A percentile compares a stretch with the other conserved stretches of the same genome.
Evolutionary conservation across 2,113 vertebrate genomes (phyloP).

Genomic region (Gymnorhina tibicen): DNA sequence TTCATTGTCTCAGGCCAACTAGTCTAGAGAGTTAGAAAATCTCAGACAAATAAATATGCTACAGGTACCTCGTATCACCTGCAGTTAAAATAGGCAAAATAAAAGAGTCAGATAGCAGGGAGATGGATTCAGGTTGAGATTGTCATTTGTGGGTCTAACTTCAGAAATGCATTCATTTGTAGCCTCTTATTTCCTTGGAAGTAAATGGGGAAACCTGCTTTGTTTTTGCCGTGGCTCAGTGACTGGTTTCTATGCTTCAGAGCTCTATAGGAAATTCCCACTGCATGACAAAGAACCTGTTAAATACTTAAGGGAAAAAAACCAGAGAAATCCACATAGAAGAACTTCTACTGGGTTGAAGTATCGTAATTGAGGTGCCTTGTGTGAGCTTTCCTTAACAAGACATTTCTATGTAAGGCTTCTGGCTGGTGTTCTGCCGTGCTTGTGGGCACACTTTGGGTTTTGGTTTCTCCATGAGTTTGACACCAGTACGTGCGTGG

Average conservation of each 20-base stretch:
- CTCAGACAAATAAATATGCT: neutral
- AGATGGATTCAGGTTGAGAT: neutral
- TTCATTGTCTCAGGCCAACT: neutral
- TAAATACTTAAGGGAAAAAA: neutral
- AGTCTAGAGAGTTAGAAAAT: neutral
- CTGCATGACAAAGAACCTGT: neutral
- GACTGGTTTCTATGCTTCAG: neutral
- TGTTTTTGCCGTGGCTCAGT: neutral
- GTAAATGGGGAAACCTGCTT: neutral
- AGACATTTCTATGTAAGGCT: neutral
- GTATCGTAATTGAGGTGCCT: neutral
- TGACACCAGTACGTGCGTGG: neutral
- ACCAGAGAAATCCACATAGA: neutral
- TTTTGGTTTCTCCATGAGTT: neutral
- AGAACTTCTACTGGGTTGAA: neutral
- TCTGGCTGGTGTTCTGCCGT: neutral
- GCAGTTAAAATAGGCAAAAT: neutral
- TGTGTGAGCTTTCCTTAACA: neutral
- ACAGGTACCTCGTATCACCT: neutral
- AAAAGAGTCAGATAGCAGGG: neutral
- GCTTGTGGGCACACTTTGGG: neutral
- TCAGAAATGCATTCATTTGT: neutral
- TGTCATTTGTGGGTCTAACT: neutral
- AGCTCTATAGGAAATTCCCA: neutral
- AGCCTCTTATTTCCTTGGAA: neutral